Evolutionary conservation across 1,140 invertebrate genomes (phyloP).

Genomic region (Danaus melanippus): DNA sequence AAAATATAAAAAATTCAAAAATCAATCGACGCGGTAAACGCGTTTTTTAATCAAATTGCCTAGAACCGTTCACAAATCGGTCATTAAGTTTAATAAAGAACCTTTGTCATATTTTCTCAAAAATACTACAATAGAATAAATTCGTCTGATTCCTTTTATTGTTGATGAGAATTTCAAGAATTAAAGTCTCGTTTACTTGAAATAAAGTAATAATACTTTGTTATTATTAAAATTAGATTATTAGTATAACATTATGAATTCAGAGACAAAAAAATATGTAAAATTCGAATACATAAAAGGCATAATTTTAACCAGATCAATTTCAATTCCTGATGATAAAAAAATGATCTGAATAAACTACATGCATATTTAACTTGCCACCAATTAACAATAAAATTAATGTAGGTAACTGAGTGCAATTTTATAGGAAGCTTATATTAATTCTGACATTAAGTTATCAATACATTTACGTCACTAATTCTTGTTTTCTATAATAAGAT

Average conservation of each 20-base stretch:
- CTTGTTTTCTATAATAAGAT: too few species aligned
- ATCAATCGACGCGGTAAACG: slow-evolving; percentile 34
- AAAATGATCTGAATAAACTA: too few species aligned
- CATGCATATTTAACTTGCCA: too few species aligned
- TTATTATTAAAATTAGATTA: too few species aligned
- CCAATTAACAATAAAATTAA: too few species aligned
- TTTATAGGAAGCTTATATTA: too few species aligned
- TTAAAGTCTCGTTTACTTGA: too few species aligned
- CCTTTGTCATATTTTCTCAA: slow-evolving; percentile 44
- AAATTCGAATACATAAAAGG: not conserved
- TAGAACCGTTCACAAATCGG: slow-evolving; percentile 30
- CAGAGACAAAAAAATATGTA: not conserved
- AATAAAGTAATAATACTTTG: too few species aligned
- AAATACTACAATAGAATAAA: slow-evolving; percentile 4
- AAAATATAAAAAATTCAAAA: not conserved
- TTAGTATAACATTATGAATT: too few species aligned
- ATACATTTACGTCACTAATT: too few species aligned
- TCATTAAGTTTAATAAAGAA: slow-evolving; percentile 42
- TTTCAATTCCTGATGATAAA: not conserved
- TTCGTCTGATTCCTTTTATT: not conserved
- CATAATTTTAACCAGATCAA: slow-evolving; percentile 3
- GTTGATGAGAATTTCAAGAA: not conserved
- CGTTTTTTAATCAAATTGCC: slow-evolving; percentile 45
- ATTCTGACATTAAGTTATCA: too few species aligned
- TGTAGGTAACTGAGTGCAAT: too few species aligned